These are phyloP conservation scores for Sciurus niger DNA, from an alignment of 2,113 vertebrate species.

Conservation along the genomic window DNA sequence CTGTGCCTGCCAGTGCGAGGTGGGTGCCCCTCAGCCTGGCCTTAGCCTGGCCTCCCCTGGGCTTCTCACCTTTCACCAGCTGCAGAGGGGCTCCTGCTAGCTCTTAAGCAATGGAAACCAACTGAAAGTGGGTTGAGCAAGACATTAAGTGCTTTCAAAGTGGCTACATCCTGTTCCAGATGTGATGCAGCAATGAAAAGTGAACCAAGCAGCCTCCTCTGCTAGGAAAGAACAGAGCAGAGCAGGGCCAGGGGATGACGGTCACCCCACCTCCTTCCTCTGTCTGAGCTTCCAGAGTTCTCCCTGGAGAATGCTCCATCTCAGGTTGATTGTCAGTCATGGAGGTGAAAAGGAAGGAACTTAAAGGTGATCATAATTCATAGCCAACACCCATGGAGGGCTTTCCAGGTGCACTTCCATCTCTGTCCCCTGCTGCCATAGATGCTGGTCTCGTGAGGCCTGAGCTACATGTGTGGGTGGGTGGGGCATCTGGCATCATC, in stretches of 20 bases:
- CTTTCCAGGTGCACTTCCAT: rapidly evolving
- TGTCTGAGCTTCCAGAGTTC: background rate
- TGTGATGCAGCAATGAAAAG: background rate
- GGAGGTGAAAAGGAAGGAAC: background rate
- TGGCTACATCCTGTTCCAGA: too few relatives aligned
- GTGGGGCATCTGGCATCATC: background rate
- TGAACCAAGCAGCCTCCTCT: background rate
- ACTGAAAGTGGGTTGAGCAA: too few relatives aligned
- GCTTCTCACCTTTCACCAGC: background rate
- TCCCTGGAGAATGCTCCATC: background rate
- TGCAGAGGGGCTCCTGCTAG: background rate
- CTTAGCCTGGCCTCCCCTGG: too few relatives aligned
- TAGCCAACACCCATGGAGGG: rapidly evolving
- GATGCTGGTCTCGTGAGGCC: background rate
- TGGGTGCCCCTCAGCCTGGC: too few relatives aligned
- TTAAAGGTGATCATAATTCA: background rate
- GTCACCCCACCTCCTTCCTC: background rate
- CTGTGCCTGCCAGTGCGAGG: background rate
- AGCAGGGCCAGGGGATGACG: too few relatives aligned
- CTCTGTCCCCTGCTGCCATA: background rate
- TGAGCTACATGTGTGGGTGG: background rate
- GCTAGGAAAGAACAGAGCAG: background rate
- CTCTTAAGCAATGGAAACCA: background rate
- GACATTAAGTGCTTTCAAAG: background rate
- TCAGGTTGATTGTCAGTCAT: background rate